Base-by-base conservation (phyloP, 2,113 vertebrate species). In the Pycnonotus jocosus region DNA sequence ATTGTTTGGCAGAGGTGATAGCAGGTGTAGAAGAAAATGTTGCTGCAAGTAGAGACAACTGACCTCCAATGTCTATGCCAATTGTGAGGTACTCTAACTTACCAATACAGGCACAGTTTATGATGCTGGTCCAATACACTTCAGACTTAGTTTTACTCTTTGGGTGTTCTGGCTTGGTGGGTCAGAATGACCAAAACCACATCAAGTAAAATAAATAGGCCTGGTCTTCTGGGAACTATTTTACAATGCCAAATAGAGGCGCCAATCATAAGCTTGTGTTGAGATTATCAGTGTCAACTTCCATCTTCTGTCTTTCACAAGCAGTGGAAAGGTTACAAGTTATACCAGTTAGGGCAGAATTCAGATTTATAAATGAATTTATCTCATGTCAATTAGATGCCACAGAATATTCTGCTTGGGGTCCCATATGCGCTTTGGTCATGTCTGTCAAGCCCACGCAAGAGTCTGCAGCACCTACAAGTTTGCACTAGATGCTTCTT, bases 161-260 rank as follows among this genome's bases (percentile, higher is more conserved):
- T 27, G 42, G 17, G 77, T 72, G 9, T 37, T 69, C 25, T 73
- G 21, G n/a, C 15, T 66, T 64, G 53, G 13, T 57, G 47, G 33
- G 30, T 70, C 69, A 92, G 72, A 78, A 81, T 35, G 56, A 80
- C 25, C n/a, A 72, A 85, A 86, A 92, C 1, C 15, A 47, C 6
- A 10, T 24, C 2, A 11, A 27, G 22, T 7, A 77, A 95, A 88
- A 86, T 48, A 80, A 92, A 74, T 12, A 61, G n/a, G 22, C 1
- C 0, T 69, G 35, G 24, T 77, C 13, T 73, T 83, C 56, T 0
- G 0, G 25, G 38, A 65, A 20, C 25, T 28, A 33, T 76, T 53
- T 86, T 64, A 54, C 10, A 53, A 15, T 44, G 50, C 37, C 11
- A 25, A 79, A 79, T 22, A n/a, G 23, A 70, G 28, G 11, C 81